Evolutionary conservation across 1,140 invertebrate genomes (phyloP), one percentile per base, ranked within the genome.

Genomic region (Panagrolaimus sp.): DNA sequence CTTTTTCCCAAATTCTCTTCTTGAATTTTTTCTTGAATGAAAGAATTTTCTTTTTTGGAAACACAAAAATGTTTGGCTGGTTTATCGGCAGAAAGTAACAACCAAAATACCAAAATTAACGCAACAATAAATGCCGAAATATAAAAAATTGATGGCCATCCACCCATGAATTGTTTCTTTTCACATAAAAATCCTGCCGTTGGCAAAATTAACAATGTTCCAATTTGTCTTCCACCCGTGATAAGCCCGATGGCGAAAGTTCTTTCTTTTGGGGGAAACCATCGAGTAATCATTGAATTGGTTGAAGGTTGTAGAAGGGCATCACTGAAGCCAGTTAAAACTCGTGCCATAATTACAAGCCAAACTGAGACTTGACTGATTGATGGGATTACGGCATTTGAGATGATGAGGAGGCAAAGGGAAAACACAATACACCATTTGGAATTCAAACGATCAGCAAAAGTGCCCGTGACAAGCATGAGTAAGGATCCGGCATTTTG

Each of bases 51-150:
- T 7, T 68, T 66, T 38, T 76, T 48, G 12, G 67, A 71, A 43
- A 76, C 82, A 63, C 81, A 82, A 26, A 80, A 76, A 46, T 82
- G 80, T 70, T 82, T 82, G 4, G 81, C 79, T 46, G 80, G 80
- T 67, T 82, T 82, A 48, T 82, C 80, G 15, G 80, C 80, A 45
- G 74, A 72, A 44, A 82, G 58, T 6, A 79, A 68, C 2, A 82
- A 47, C 80, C 80, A 82, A 26, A 76, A 73, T 10, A 82, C 43
- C 28, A 80, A 64, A 48, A 83, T 75, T 6, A 75, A 46, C 14
- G 69, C 68, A n/a, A 77, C 78, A 38, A 82, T 73, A 6, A 75
- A 62, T 15, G 79, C 75, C 0, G 79, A 82, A 12, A 82, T 65
- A 65, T 81, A 82, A 70, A 83, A 82, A 48, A 83, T 81, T 15